A percentile compares a stretch with the other conserved stretches of the same genome.
Conservation (phyloP, 2,797 vertebrate species). For the Silurus lanzhouensis region DNA sequence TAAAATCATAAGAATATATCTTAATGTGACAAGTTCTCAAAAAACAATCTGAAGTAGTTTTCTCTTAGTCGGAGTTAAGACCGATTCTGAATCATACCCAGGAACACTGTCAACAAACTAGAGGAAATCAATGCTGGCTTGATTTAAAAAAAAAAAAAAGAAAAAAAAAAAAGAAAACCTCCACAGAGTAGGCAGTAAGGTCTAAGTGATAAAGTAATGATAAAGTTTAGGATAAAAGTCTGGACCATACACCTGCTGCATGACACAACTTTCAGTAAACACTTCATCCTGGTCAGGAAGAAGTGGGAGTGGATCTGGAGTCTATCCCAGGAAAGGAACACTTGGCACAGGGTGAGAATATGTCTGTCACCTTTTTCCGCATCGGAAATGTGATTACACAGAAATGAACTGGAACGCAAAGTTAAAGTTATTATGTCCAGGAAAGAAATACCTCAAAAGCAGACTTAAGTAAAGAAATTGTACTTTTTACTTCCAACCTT, state of each 20-base stretch:
- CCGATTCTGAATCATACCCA: neutral
- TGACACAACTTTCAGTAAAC: neutral
- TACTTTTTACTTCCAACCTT: neutral
- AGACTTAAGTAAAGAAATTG: neutral
- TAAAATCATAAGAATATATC: no score
- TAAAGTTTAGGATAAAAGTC: neutral
- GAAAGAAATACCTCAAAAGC: neutral
- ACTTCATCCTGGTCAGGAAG: neutral
- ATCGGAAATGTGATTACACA: neutral
- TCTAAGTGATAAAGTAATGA: no score
- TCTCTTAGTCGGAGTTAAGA: neutral
- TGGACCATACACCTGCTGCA: neutral
- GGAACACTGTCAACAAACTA: neutral
- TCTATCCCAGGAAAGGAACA: neutral
- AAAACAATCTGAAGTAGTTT: neutral
- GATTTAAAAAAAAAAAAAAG: no score
- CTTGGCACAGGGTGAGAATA: neutral
- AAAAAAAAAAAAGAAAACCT: neutral
- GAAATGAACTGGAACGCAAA: neutral
- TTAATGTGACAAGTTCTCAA: neutral
- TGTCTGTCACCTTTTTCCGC: neutral
- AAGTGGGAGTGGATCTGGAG: neutral
- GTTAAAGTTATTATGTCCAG: neutral
- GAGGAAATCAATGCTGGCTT: neutral
- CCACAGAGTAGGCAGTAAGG: neutral